Evolutionary conservation across 2,888 invertebrate genomes (phyloP), one percentile per base, ranked within the genome.

Genomic region (Apantesis nais): DNA sequence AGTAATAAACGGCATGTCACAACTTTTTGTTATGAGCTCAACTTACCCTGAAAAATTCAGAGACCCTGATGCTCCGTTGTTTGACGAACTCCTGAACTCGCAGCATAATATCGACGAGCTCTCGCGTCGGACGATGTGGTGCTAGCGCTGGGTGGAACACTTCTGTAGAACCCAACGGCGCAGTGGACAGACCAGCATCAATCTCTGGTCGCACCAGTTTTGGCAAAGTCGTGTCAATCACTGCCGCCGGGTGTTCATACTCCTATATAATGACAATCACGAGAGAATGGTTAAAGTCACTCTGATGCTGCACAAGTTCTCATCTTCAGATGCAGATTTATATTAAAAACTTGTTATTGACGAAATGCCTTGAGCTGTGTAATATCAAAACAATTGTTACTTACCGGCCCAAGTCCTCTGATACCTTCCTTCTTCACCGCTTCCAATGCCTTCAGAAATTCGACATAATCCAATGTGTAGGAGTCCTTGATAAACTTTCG

Each of bases 401-500:
- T 88, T 80, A 97, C 97, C 84, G 96, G 96, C 19, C 96, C 96
- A 1, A 95, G 85, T 0, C 95, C 95, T 22, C 72, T 83, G 34
- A 94, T 92, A 71, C 94, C 94, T 71, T 97, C 97, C 63, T 96
- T 93, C 77, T 96, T 96, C 34, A 97, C 96, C 22, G 96, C 96
- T 70, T 97, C 96, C 14, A 98, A 92, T 2, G 96, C 96, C 68
- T 96, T 95, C 9, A 97, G 90, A 86, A 98, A 97, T 11, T 97
- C 97, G 14, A 97, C 96, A 85, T 98, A 98, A 90, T 98, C 98
- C 1, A 98, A 91, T 37, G 97, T 97, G 89, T 97, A 97, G 3
- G 96, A 96, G 89, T 97, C 97, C 86, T 97, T 97, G 82, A 97
- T 95, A 90, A 97, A 98, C 81, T 97, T 96, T 82, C 97, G 97